Conservation (phyloP, 2,113 vertebrate genomes). For the Tautogolabrus adspersus region DNA sequence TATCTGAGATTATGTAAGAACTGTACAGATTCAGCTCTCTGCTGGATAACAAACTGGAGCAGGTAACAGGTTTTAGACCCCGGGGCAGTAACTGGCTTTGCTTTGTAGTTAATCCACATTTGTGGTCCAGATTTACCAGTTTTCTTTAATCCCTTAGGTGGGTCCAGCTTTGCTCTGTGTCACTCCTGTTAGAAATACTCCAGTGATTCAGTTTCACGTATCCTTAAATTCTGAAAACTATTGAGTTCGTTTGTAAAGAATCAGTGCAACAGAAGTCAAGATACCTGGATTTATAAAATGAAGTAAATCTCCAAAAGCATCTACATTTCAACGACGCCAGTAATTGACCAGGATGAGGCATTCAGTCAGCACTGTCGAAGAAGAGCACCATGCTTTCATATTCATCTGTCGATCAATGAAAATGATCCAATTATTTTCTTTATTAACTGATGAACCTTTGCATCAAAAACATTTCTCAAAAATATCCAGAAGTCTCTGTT, state of each 20-base stretch:
- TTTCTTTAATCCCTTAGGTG: background rate
- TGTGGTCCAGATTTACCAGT: slow-evolving; percentile 1
- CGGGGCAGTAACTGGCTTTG: background rate
- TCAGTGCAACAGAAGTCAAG: background rate
- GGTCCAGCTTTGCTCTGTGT: background rate
- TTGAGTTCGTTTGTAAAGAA: no score
- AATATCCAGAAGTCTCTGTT: no score
- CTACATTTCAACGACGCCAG: background rate
- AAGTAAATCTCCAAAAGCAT: background rate
- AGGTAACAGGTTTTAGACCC: background rate
- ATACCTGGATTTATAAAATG: background rate
- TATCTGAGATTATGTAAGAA: background rate
- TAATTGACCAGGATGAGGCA: background rate
- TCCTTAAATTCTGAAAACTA: background rate
- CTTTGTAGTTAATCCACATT: background rate
- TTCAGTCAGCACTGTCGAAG: background rate
- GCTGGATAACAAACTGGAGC: background rate
- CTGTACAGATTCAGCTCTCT: background rate
- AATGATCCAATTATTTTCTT: no score
- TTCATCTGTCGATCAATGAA: no score
- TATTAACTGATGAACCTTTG: no score
- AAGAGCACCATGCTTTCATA: no score
- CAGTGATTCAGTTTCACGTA: background rate
- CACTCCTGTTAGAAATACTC: background rate
- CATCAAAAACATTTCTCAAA: no score